Evolutionary conservation across 2,797 vertebrate species (phyloP).

Genomic region (Epinephelus awoara): DNA sequence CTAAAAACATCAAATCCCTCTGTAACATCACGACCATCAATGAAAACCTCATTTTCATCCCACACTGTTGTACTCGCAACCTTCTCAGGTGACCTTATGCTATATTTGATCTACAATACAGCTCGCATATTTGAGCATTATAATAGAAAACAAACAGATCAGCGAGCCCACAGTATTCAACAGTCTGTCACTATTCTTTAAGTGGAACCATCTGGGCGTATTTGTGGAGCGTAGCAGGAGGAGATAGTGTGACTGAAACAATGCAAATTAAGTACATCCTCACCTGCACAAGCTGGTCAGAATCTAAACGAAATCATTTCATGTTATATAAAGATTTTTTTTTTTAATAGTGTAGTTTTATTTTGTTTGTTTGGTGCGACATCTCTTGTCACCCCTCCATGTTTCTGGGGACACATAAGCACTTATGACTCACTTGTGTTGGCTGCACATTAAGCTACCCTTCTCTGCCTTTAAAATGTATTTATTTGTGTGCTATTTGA

Average conservation of each 20-base stretch:
- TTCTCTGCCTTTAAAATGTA: not conserved
- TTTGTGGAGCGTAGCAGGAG: slow-evolving; percentile 3
- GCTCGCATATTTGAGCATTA: not conserved
- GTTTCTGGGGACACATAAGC: slow-evolving; percentile 25
- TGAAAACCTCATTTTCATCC: not conserved
- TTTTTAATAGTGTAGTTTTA: not conserved
- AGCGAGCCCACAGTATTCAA: not conserved
- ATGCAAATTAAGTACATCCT: not conserved
- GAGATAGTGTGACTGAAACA: slow-evolving; percentile 1
- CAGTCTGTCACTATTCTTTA: not conserved
- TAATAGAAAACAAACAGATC: slow-evolving; percentile 3
- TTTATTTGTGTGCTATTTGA: slow-evolving; percentile 3
- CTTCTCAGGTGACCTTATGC: not conserved
- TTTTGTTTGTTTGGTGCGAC: not conserved
- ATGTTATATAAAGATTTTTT: too few species aligned
- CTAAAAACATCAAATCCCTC: not conserved
- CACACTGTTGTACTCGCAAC: not conserved
- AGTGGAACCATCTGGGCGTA: slow-evolving; percentile 3
- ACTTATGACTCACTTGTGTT: slow-evolving; percentile 36
- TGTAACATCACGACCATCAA: not conserved
- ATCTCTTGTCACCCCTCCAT: not conserved
- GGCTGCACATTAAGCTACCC: slow-evolving; percentile 3
- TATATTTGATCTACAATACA: not conserved
- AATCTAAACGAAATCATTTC: not conserved
- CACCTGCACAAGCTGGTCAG: not conserved